Evolutionary conservation across 2,888 invertebrate genomes (phyloP), one percentile per base, ranked within the genome.

Genomic region (Aromia moschata): DNA sequence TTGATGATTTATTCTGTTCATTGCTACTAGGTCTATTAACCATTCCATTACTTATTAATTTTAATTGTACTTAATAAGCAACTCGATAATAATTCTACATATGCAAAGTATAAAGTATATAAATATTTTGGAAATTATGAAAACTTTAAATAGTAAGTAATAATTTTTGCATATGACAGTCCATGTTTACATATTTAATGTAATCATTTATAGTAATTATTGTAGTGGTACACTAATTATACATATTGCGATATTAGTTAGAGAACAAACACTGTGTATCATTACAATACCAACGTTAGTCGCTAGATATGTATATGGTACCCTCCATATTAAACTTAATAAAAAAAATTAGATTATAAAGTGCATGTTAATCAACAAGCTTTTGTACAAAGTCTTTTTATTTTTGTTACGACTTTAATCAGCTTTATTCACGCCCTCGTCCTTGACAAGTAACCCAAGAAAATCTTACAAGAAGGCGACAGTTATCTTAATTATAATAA

Each of bases 251-350:
- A 62, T 65, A 67, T 59, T 64, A 66, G 63, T 56, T 60, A 69
- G 56, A 60, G 41, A 52, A 47, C 40, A 20, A 33, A 60, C 51
- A 25, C 31, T 43, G 72, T 70, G 73, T 71, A 70, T 65, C 65
- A 59, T 70, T 68, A 67, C 74, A 72, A 69, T 73, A 71, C 65
- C 59, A 59, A 47, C n/a, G 62, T 63, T 70, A 69, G 74, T 79
- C 78, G 79, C 77, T 80, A 80, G 79, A 78, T n/a, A n/a, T 79
- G 78, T 80, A 79, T 77, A 80, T 77, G 79, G 79, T 80, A 79
- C 80, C 80, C 80, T 80, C 80, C 80, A 80, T 78, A 77, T 75
- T 73, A 70, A 68, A 71, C 69, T 69, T 75, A 75, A 74, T 70
- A 75, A 72, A 70, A 74, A 72, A 70, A 74, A 72, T 76, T 79